A percentile compares a stretch with the other conserved stretches of the same genome.
Evolutionary conservation across 2,113 vertebrate genomes (phyloP).

Genomic region (Psephotus haematonotus): DNA sequence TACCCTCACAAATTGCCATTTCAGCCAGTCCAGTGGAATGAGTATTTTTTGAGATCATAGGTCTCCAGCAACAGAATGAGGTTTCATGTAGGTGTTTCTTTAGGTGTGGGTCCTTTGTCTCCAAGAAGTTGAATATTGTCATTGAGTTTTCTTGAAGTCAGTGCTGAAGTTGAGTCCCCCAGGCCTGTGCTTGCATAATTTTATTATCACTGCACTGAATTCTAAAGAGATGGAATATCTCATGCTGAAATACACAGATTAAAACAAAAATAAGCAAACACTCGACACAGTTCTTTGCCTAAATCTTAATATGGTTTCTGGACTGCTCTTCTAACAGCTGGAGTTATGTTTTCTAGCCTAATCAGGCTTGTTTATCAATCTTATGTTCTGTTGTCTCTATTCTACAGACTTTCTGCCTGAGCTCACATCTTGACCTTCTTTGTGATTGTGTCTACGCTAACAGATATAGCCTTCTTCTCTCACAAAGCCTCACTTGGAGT

Average conservation of each 20-base stretch:
- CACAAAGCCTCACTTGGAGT: not conserved
- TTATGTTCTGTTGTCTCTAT: not conserved
- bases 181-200: not conserved
- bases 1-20: not conserved
- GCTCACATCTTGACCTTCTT: not conserved
- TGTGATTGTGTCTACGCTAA: not conserved
- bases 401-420: not conserved
- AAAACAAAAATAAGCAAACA: not conserved
- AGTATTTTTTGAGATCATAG: not conserved
- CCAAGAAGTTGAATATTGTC: not conserved
- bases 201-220: not conserved
- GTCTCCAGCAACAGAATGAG: not conserved
- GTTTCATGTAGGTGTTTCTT: not conserved
- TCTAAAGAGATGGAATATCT: not conserved
- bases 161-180: not conserved
- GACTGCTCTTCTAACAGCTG: not conserved
- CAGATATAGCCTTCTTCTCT: not conserved
- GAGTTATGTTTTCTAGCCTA: not conserved
- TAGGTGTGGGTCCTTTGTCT: not conserved
- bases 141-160: not conserved
- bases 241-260: not conserved
- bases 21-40: not conserved
- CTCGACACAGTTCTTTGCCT: not conserved
- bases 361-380: not conserved
- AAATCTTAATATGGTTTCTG: not conserved